phyloP scores from a whole-genome alignment of 1,140 invertebrate species.

The Proales similis region DNA sequence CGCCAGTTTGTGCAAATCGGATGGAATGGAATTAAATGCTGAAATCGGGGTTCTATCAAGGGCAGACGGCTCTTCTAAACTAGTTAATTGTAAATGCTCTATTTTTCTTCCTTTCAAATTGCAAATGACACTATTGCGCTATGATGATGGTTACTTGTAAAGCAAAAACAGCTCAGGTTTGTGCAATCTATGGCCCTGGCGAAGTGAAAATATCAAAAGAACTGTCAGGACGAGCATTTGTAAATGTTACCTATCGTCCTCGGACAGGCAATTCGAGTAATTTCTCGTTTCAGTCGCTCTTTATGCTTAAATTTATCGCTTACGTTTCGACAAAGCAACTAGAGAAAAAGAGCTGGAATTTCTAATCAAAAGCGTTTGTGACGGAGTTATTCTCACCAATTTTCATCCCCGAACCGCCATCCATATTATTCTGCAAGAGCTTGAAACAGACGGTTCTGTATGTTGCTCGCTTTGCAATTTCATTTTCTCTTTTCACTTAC shows the following conservation, averaged over 20 bases:
- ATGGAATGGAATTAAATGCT: conserved; percentile 12
- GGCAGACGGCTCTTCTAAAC: conserved; percentile 33
- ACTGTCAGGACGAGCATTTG: conserved; percentile 65
- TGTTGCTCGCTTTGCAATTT: conserved; percentile 42
- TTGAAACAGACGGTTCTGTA: conserved; percentile 75
- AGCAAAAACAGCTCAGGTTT: conserved; percentile 21
- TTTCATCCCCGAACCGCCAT: conserved; percentile 71
- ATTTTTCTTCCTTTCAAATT: neutral
- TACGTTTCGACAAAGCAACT: conserved; percentile 55
- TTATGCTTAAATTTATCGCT: conserved; percentile 25
- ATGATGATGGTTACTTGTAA: neutral
- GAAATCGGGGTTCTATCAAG: conserved; percentile 17
- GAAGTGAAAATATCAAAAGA: conserved; percentile 71
- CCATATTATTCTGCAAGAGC: conserved; percentile 71
- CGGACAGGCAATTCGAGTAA: conserved; percentile 67
- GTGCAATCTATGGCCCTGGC: conserved; percentile 70
- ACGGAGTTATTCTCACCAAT: conserved; percentile 62
- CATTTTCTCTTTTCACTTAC: conserved; percentile 1
- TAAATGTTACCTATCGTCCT: conserved; percentile 69
- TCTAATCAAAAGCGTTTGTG: conserved; percentile 67
- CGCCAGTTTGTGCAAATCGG: too few relatives aligned
- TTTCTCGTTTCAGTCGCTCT: neutral
- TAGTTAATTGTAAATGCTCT: neutral
- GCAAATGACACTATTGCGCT: too few relatives aligned
- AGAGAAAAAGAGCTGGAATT: conserved; percentile 67